Percentiles rank a stretch among this genome's conserved stretches.
These are phyloP conservation scores for Scalopus aquaticus DNA, from an alignment of 2,113 vertebrate genomes.

Conservation along the genomic window DNA sequence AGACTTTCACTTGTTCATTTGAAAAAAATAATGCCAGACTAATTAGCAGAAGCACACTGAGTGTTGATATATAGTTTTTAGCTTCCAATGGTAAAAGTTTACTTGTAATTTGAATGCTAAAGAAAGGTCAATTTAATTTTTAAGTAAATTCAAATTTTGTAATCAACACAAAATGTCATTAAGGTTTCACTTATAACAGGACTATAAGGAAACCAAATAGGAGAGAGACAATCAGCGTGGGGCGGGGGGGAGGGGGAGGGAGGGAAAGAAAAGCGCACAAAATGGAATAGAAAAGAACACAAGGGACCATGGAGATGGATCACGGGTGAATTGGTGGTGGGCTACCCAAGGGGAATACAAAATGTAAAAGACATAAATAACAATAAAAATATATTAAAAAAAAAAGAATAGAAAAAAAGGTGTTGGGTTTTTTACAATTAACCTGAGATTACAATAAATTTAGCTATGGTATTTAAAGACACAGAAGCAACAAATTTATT, in stretches of 20 bases:
- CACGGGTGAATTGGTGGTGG: too few relatives aligned
- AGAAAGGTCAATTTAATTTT: constrained; percentile 33
- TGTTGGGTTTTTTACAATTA: constrained; percentile 25
- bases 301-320: too few relatives aligned
- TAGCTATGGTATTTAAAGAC: background rate
- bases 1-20: constrained; percentile 31
- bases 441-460: constrained; percentile 47
- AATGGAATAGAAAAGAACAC: too few relatives aligned
- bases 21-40: constrained; percentile 14
- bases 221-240: too few relatives aligned
- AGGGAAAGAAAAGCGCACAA: too few relatives aligned
- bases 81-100: constrained; percentile 1
- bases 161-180: constrained; percentile 43
- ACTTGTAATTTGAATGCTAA: constrained; percentile 49
- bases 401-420: constrained; percentile 35
- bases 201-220: too few relatives aligned
- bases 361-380: too few relatives aligned
- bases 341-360: too few relatives aligned
- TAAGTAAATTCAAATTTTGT: constrained; percentile 35
- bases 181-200: too few relatives aligned
- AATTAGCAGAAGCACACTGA: background rate
- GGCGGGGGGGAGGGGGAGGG: too few relatives aligned
- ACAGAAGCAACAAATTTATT: background rate
- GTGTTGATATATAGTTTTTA: background rate
- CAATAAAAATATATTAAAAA: too few relatives aligned